Conservation (phyloP, 2,797 vertebrate genomes). For the Thalassophryne amazonica region DNA sequence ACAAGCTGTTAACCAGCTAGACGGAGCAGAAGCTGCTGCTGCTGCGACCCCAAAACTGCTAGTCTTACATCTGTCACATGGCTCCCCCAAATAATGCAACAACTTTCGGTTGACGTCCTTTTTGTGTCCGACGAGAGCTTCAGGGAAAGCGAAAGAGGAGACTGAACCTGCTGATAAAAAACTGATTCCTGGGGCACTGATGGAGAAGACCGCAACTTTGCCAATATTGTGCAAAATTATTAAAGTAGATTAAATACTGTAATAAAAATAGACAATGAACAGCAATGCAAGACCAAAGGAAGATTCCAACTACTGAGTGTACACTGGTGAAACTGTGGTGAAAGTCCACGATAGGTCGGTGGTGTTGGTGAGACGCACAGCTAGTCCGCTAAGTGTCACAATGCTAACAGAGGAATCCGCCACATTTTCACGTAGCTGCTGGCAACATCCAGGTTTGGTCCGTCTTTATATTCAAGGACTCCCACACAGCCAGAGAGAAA, state of each 20-base stretch:
- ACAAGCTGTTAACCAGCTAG: slow-evolving; percentile 76
- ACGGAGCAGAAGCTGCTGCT: slow-evolving; percentile 63
- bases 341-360: neutral
- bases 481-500: neutral
- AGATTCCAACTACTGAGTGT: neutral
- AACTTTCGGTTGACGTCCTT: slow-evolving; percentile 5
- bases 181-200: neutral
- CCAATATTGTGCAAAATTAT: too few relatives aligned
- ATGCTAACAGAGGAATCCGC: slow-evolving; percentile 21
- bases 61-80: slow-evolving; percentile 22
- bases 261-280: neutral
- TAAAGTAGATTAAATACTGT: neutral
- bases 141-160: slow-evolving; percentile 9
- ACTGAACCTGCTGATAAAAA: neutral
- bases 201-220: neutral
- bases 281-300: neutral
- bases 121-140: slow-evolving; percentile 25
- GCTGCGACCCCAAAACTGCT: slow-evolving; percentile 61
- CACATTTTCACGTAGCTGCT: neutral
- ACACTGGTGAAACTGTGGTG: too few relatives aligned
- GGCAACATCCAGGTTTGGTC: neutral
- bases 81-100: slow-evolving; percentile 10
- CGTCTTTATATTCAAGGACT: neutral
- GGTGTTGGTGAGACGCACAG: slow-evolving; percentile 10
- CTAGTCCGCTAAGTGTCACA: slow-evolving; percentile 13